These are phyloP conservation scores for Andrena cerasifolii DNA, from an alignment of 1,140 invertebrate genomes.

Conservation along the genomic window DNA sequence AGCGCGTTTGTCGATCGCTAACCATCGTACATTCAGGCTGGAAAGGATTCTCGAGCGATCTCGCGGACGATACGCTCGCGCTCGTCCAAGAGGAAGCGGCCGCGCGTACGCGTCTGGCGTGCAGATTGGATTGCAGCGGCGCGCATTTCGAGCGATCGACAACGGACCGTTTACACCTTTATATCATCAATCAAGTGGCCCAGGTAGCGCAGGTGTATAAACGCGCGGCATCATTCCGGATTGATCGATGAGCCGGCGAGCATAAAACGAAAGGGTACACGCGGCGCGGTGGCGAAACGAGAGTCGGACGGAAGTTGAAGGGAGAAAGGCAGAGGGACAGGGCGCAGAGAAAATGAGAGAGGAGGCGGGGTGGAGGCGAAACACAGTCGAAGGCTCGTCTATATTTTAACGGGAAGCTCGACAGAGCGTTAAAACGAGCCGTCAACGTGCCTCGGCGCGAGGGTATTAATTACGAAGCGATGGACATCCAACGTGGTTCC, in stretches of 20 bases:
- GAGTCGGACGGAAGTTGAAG: not conserved
- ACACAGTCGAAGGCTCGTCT: conserved; percentile 45
- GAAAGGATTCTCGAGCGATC: not conserved
- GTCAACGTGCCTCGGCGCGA: conserved; percentile 49
- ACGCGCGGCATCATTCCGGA: conserved; percentile 58
- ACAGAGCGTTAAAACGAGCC: conserved; percentile 63
- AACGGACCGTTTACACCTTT: conserved; percentile 57
- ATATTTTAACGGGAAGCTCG: conserved; percentile 63
- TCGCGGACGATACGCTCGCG: not conserved
- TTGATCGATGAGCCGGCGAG: conserved; percentile 68
- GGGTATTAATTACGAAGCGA: conserved; percentile 65
- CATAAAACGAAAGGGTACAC: conserved; percentile 35
- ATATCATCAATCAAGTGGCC: conserved; percentile 69
- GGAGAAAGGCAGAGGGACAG: conserved; percentile 18
- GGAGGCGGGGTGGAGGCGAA: not conserved
- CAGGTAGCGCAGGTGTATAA: conserved; percentile 70
- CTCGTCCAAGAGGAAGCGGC: conserved; percentile 33
- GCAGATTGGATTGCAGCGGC: conserved; percentile 50
- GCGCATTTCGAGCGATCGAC: conserved; percentile 52
- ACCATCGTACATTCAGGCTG: too few species aligned
- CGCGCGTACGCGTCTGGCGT: conserved; percentile 41
- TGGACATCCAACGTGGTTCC: conserved; percentile 49
- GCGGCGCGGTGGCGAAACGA: not conserved
- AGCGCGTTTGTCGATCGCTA: too few species aligned
- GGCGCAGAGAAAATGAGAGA: conserved; percentile 37